Conservation (phyloP, 1,140 invertebrate species). For the Sarcophaga bullata region DNA sequence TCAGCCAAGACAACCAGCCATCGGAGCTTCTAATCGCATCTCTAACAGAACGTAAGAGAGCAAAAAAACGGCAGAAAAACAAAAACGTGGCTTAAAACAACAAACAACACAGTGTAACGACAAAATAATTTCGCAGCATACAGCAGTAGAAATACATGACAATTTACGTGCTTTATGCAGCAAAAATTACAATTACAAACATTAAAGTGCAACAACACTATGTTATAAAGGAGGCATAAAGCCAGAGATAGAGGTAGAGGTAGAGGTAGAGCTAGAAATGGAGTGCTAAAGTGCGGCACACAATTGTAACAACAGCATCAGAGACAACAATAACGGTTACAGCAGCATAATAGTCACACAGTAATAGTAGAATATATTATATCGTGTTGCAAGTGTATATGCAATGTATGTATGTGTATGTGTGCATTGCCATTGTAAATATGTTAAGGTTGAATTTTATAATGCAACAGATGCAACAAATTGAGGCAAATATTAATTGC, state of each 20-base stretch:
- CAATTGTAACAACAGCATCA: background rate
- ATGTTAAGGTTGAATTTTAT: slow-evolving; percentile 35
- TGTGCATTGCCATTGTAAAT: background rate
- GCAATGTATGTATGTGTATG: background rate
- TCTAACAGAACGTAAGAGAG: background rate
- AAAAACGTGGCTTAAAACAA: background rate
- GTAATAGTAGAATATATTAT: no score
- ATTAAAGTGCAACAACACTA: no score
- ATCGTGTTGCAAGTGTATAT: background rate
- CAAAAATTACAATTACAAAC: background rate
- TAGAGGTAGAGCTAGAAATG: no score
- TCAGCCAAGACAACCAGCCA: background rate
- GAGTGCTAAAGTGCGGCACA: background rate
- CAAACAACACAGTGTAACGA: background rate
- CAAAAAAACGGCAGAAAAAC: background rate
- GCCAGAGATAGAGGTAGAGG: no score
- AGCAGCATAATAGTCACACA: background rate
- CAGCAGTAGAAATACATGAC: background rate
- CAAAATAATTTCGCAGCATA: background rate
- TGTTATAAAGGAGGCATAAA: no score
- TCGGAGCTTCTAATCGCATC: slow-evolving; percentile 1
- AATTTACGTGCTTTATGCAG: slow-evolving; percentile 4
- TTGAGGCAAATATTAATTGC: slow-evolving; percentile 27
- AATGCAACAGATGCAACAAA: slow-evolving; percentile 33
- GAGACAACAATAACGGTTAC: background rate